Evolutionary conservation across 2,797 vertebrate species (phyloP).

Genomic region (Phalloptychus januarius): DNA sequence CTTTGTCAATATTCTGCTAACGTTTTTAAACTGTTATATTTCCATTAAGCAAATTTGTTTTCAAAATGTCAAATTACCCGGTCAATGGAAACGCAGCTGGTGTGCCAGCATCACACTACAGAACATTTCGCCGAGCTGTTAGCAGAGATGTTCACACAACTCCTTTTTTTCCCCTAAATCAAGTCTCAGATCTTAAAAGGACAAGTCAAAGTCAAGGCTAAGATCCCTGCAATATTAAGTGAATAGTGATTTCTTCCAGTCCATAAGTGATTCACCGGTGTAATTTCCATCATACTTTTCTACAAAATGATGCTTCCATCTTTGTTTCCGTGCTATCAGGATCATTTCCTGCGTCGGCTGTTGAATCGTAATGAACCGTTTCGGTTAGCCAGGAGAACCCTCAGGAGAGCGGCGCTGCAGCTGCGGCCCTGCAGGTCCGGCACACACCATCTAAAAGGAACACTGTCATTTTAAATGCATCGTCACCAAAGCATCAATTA

Average conservation of each 20-base stretch:
- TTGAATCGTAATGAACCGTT: not conserved
- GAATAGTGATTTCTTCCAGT: not conserved
- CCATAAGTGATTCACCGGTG: not conserved
- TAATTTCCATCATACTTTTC: not conserved
- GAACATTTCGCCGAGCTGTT: not conserved
- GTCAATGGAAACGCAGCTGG: not conserved
- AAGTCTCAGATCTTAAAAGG: not conserved
- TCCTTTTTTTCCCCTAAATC: not conserved
- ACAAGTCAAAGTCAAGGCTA: not conserved
- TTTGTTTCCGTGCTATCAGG: not conserved
- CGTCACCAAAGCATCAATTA: not conserved
- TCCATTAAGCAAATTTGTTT: no score
- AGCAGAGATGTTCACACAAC: not conserved
- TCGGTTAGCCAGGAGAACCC: not conserved
- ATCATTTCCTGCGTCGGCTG: not conserved
- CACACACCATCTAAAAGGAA: not conserved
- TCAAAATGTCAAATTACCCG: no score
- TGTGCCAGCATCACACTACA: not conserved
- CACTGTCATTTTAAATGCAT: not conserved
- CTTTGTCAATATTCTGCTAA: no score
- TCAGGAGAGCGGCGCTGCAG: not conserved
- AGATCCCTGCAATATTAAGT: not conserved
- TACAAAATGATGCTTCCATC: not conserved
- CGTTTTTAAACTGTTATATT: no score
- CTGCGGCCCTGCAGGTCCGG: not conserved